Evolutionary conservation across 2,797 vertebrate genomes (phyloP).

Genomic region (Gephyroberyx darwinii): DNA sequence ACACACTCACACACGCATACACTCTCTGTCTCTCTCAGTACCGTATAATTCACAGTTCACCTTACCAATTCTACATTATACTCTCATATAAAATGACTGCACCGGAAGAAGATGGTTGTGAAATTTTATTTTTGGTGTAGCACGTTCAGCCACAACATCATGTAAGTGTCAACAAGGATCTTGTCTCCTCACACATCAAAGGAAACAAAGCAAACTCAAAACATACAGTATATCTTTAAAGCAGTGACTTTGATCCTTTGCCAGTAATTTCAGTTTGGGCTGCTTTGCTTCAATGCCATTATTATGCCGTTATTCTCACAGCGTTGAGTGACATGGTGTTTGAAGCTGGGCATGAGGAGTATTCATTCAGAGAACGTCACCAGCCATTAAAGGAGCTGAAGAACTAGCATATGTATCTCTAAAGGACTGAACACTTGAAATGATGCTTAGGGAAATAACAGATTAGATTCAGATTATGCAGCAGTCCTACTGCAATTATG

Average conservation of each 20-base stretch:
- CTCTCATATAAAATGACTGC: neutral
- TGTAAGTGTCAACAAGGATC: neutral
- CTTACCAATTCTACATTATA: neutral
- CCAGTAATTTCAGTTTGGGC: constrained; percentile 23
- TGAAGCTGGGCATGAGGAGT: constrained; percentile 36
- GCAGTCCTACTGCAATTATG: constrained; percentile 41
- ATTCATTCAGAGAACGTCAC: constrained; percentile 21
- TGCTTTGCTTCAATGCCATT: constrained; percentile 41
- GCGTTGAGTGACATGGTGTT: constrained; percentile 12
- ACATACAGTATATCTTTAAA: constrained; percentile 14
- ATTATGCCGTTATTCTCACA: constrained; percentile 34
- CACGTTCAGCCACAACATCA: neutral
- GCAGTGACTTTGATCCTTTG: constrained; percentile 40
- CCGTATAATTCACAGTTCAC: constrained; percentile 20
- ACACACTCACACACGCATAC: neutral
- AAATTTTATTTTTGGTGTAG: neutral
- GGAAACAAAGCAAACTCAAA: constrained; percentile 13
- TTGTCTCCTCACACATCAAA: constrained; percentile 2
- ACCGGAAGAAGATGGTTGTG: neutral
- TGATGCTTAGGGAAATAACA: constrained; percentile 27
- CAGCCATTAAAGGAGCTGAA: constrained; percentile 31
- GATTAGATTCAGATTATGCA: constrained; percentile 30
- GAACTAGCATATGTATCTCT: constrained; percentile 9
- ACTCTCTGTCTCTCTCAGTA: constrained; percentile 1
- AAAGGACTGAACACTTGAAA: neutral